phyloP scores from a whole-genome alignment of 2,797 vertebrate species.

The Strix occidentalis region DNA sequence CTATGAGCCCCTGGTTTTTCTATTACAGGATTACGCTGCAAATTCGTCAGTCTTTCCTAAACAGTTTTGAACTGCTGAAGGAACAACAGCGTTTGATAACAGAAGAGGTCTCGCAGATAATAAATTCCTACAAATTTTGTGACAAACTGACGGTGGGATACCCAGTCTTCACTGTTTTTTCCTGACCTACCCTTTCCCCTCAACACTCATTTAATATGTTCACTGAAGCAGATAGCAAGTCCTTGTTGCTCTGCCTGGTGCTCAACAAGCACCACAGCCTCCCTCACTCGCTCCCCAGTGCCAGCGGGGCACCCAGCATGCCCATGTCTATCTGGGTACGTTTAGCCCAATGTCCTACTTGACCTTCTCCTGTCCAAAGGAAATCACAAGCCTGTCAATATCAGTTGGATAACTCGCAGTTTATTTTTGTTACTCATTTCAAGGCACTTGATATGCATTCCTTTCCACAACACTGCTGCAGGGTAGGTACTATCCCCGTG shows the following conservation, averaged over 20 bases:
- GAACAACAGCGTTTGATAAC: neutral
- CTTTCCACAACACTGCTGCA: neutral
- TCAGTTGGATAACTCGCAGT: neutral
- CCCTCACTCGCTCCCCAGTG: fast-evolving
- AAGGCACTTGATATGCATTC: neutral
- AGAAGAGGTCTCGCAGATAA: neutral
- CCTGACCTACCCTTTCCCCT: neutral
- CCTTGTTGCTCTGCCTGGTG: neutral
- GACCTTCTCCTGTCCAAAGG: neutral
- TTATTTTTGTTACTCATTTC: neutral
- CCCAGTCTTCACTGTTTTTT: neutral
- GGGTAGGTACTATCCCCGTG: neutral
- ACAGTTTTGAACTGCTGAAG: neutral
- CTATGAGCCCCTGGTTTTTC: neutral
- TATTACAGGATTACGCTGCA: neutral
- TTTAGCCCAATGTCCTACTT: neutral
- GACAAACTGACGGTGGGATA: neutral
- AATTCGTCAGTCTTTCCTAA: neutral
- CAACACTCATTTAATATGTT: neutral
- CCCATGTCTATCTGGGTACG: neutral
- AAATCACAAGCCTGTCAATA: neutral
- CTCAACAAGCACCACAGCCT: neutral
- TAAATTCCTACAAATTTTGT: neutral
- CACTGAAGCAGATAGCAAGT: neutral
- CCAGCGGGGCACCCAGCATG: fast-evolving